Evolutionary conservation across 2,797 vertebrate species (phyloP).

Genomic region (Pangasius larnaudii): DNA sequence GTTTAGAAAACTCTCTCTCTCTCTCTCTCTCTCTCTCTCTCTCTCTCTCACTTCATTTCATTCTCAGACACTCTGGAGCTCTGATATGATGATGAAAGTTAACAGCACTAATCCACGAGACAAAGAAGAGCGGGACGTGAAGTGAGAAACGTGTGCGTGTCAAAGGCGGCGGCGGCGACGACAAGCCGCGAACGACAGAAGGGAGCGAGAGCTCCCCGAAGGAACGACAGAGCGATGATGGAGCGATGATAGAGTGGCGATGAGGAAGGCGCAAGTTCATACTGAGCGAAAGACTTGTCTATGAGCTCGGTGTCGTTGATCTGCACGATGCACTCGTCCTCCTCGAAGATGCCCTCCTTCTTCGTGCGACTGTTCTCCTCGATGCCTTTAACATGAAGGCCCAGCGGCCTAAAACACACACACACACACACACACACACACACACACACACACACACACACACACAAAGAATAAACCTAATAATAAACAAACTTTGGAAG

Average conservation of each 20-base stretch:
- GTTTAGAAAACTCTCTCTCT: neutral
- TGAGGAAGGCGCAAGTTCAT: conserved; percentile 60
- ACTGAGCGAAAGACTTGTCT: conserved; percentile 93
- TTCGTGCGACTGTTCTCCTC: conserved; percentile 88
- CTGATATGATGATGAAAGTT: neutral
- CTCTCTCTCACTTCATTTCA: neutral
- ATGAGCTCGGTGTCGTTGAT: conserved; percentile 87
- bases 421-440: conserved; percentile 32
- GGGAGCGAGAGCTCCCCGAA: neutral
- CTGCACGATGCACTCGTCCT: conserved; percentile 91
- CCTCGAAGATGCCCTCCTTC: conserved; percentile 84
- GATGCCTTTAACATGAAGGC: conserved; percentile 89
- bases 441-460: conserved; percentile 38
- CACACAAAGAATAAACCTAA: conserved; percentile 26
- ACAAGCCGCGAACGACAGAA: neutral
- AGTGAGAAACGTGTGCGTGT: neutral
- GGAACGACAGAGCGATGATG: conserved; percentile 15
- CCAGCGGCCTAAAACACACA: conserved; percentile 80
- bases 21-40: neutral
- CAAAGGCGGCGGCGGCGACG: neutral
- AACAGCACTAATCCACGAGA: neutral
- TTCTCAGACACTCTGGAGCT: neutral
- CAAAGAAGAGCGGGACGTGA: neutral
- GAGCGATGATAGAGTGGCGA: conserved; percentile 29
- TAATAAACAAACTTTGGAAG: neutral